phyloP scores from a whole-genome alignment of 2,113 vertebrate species.

The Calypte anna region DNA sequence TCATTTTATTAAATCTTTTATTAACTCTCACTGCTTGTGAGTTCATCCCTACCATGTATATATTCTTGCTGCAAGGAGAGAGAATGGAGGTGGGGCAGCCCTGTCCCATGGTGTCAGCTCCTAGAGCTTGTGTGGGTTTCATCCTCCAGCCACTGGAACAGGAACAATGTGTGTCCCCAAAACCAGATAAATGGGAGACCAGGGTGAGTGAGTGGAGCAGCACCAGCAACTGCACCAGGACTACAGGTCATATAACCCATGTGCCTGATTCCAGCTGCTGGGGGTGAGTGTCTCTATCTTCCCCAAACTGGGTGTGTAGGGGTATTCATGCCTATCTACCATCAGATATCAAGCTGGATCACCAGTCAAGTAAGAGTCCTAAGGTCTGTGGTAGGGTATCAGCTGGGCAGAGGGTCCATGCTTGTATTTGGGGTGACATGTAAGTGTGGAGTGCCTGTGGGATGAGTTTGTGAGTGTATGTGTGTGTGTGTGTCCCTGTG shows the following conservation, averaged over 20 bases:
- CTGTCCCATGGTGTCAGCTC: neutral
- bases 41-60: neutral
- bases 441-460: rapidly evolving
- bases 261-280: rapidly evolving
- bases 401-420: rapidly evolving
- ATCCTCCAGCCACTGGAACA: rapidly evolving
- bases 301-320: rapidly evolving
- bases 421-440: neutral
- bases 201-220: neutral
- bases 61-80: neutral
- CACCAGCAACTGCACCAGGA: rapidly evolving
- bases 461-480: neutral
- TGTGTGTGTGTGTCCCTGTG: rapidly evolving
- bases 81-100: rapidly evolving
- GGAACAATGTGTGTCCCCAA: neutral
- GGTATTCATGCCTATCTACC: rapidly evolving
- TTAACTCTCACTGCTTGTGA: neutral
- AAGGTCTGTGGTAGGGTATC: neutral
- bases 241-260: rapidly evolving
- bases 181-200: neutral
- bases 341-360: neutral
- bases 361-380: neutral
- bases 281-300: rapidly evolving
- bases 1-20: neutral
- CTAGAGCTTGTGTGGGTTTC: neutral